Percentiles rank a stretch among this genome's conserved stretches.
Evolutionary conservation across 2,888 invertebrate genomes (phyloP).

Genomic region (Dryobota labecula): DNA sequence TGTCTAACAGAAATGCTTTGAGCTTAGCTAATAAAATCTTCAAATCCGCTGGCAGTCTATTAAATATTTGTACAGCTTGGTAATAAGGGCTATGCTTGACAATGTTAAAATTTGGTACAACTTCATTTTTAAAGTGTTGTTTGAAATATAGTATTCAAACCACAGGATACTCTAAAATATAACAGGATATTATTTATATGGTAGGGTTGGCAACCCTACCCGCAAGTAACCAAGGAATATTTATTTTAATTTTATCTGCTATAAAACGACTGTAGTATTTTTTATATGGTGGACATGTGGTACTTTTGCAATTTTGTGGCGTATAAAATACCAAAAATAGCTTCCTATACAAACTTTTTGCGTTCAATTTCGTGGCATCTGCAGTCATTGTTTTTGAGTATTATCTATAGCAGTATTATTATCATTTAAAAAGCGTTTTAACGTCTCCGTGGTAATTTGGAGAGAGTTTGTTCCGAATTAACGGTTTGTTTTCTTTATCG

Average conservation of each 20-base stretch:
- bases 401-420: background rate
- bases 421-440: background rate
- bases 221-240: constrained; percentile 3
- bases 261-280: constrained; percentile 2
- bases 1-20: too few species aligned
- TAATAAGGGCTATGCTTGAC: too few species aligned
- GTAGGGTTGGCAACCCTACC: too few species aligned
- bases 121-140: too few species aligned
- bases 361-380: background rate
- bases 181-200: too few species aligned
- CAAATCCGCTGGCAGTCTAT: too few species aligned
- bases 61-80: too few species aligned
- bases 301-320: constrained; percentile 8
- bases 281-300: constrained; percentile 24
- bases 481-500: background rate
- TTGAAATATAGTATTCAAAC: too few species aligned
- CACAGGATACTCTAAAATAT: too few species aligned
- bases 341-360: constrained; percentile 1
- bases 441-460: background rate
- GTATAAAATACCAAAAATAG: constrained; percentile 12
- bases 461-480: background rate
- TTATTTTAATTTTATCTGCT: constrained; percentile 22
- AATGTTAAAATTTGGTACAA: too few species aligned
- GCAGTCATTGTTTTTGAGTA: background rate
- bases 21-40: too few species aligned